Evolutionary conservation across 1,140 invertebrate genomes (phyloP).

Genomic region (Bombyx mori): DNA sequence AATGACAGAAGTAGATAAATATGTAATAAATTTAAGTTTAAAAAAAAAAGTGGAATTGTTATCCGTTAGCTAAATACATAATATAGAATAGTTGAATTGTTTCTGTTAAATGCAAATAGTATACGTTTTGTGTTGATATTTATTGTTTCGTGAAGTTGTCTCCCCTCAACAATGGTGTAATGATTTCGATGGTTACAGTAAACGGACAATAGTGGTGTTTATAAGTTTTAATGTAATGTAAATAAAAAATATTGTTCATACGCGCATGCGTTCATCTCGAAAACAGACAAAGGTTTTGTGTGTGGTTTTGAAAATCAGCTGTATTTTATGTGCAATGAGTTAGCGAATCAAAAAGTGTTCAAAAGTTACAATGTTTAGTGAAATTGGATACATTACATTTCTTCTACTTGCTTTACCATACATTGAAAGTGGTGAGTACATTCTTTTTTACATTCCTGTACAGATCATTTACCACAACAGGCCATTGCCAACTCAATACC

Average conservation of each 20-base stretch:
- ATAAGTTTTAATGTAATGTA: slow-evolving; percentile 61
- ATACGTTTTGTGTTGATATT: slow-evolving; percentile 29
- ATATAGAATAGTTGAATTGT: slow-evolving; percentile 19
- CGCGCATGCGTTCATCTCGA: slow-evolving; percentile 68
- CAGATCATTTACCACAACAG: slow-evolving; percentile 14
- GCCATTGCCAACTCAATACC: slow-evolving; percentile 8
- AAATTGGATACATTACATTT: slow-evolving; percentile 73
- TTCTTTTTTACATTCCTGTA: slow-evolving; percentile 9
- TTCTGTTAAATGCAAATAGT: slow-evolving; percentile 11
- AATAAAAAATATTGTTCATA: slow-evolving; percentile 67
- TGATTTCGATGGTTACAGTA: slow-evolving; percentile 16
- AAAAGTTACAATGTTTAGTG: slow-evolving; percentile 72
- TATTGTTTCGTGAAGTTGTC: slow-evolving; percentile 22
- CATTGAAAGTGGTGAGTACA: slow-evolving; percentile 72
- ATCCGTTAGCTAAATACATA: not conserved
- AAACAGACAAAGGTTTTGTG: slow-evolving; percentile 74
- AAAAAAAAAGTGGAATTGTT: slow-evolving; percentile 18
- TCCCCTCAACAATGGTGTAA: slow-evolving; percentile 13
- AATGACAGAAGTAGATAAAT: slow-evolving; percentile 27
- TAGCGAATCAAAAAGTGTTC: slow-evolving; percentile 63
- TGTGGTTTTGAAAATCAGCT: slow-evolving; percentile 70
- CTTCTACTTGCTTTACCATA: slow-evolving; percentile 71
- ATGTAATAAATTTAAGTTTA: slow-evolving; percentile 31
- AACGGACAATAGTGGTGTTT: slow-evolving; percentile 23
- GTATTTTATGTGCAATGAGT: slow-evolving; percentile 66